A percentile compares a stretch with the other conserved stretches of the same genome.
These are phyloP conservation scores for Pitta sordida DNA, from an alignment of 2,113 vertebrate genomes.

Conservation along the genomic window DNA sequence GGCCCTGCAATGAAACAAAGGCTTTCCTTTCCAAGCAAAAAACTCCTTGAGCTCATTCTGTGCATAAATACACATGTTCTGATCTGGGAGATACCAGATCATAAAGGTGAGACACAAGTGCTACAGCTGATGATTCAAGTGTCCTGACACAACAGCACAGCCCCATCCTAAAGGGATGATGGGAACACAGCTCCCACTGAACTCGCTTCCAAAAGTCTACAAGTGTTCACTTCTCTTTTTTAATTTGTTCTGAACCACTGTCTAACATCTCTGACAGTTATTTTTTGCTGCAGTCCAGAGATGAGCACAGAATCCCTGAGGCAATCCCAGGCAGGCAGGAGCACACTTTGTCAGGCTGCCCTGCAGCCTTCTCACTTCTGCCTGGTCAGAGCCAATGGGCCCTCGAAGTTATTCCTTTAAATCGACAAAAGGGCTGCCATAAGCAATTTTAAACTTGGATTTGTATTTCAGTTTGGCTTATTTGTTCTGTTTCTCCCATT, in stretches of 20 bases:
- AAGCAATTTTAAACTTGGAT: background rate
- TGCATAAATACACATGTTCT: background rate
- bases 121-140: background rate
- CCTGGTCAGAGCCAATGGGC: background rate
- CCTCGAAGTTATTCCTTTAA: background rate
- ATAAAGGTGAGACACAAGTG: background rate
- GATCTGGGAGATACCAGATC: background rate
- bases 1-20: background rate
- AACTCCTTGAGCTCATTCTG: background rate
- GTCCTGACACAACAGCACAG: background rate
- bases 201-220: background rate
- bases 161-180: background rate
- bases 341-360: background rate
- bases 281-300: background rate
- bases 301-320: background rate
- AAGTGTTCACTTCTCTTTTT: background rate
- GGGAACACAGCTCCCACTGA: background rate
- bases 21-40: background rate
- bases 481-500: background rate
- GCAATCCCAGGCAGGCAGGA: background rate
- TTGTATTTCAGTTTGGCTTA: background rate
- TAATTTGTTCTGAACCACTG: background rate
- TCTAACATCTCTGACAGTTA: background rate
- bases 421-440: background rate
- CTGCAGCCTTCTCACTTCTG: background rate